Evolutionary conservation across 2,888 invertebrate species (phyloP), one percentile per base, ranked within the genome.

Genomic region (Chrysina gloriosa): DNA sequence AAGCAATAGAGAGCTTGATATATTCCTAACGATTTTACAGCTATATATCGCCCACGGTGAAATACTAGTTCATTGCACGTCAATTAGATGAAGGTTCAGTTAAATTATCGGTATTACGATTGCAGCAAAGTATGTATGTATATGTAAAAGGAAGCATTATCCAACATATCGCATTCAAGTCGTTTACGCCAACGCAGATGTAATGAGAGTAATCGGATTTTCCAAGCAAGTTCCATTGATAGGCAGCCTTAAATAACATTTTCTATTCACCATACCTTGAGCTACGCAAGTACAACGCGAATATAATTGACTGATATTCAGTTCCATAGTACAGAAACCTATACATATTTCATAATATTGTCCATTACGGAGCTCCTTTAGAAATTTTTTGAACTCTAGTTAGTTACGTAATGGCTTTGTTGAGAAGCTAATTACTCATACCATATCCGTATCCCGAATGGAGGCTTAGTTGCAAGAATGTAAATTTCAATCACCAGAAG

Each of bases 261-360:
- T 45, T 45, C 45, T 21, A 5, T 21, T 21, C 9, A 36, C 14
- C 9, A n/a, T 36, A 36, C 34, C 7, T 34, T n/a, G n/a, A 34
- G 7, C 3, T 36, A 11, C 36, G 36, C n/a, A 36, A 2, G n/a
- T n/a, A 36, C 14, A 11, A 9, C 27, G 45, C 21, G 25, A 3
- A 50, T 50, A 50, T 50, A 50, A 50, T 14, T 27, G 25, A 23
- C 27, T 27, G 48, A 50, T 50, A 50, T 50, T 50, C 16, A 27
- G 11, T 50, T 27, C 27, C 14, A 50, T 9, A 25, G 11, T 50
- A 27, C 27, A 50, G n/a, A n/a, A n/a, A n/a, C n/a, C n/a, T n/a
- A n/a, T n/a, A n/a, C n/a, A n/a, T n/a, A n/a, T n/a, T n/a, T n/a
- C n/a, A 42, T 42, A 45, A 9, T 19, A 45, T 21, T 9, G 19